These are phyloP conservation scores for Eonycteris spelaea DNA, from an alignment of 2,113 vertebrate species.

Conservation along the genomic window DNA sequence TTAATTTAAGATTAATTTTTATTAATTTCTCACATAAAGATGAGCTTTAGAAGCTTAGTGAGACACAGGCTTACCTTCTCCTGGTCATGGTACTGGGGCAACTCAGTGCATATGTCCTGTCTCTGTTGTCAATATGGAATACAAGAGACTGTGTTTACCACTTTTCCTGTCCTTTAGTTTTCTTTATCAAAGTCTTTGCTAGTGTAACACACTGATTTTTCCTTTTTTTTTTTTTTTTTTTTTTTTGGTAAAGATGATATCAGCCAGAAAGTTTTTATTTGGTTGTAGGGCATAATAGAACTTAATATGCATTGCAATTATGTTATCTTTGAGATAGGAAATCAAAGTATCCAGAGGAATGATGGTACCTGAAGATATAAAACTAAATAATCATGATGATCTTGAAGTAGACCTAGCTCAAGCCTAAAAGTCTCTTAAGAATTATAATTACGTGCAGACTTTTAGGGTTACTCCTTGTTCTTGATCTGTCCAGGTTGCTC, in stretches of 20 bases:
- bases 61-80: not conserved
- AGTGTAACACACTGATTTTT: not conserved
- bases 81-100: accelerated
- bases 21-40: not conserved
- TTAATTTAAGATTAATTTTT: not conserved
- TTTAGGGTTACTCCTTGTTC: not conserved
- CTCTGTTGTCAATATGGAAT: not conserved
- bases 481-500: not conserved
- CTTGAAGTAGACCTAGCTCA: not conserved
- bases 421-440: not conserved
- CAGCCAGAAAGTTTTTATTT: not conserved
- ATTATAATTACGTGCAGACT: not conserved
- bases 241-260: not conserved
- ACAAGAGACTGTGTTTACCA: not conserved
- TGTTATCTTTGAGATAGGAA: not conserved
- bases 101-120: not conserved
- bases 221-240: not conserved
- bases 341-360: not conserved
- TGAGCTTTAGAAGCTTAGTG: not conserved
- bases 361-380: not conserved
- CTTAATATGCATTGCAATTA: not conserved
- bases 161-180: not conserved
- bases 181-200: not conserved
- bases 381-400: not conserved
- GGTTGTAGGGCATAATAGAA: not conserved